These are phyloP conservation scores for Anaspis maculata DNA, from an alignment of 2,888 invertebrate species.

Conservation along the genomic window DNA sequence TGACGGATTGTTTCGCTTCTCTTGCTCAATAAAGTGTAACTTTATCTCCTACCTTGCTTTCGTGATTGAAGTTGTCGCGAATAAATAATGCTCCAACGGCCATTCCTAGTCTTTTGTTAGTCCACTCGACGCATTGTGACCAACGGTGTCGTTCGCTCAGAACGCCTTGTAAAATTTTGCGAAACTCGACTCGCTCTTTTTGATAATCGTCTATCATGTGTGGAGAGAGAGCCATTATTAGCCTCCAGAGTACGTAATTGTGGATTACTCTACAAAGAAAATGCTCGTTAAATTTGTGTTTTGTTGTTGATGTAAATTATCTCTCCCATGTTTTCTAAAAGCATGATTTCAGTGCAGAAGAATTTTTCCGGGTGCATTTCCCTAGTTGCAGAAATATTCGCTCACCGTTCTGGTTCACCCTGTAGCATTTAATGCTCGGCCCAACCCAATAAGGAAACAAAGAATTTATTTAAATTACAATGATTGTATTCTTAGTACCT, in stretches of 20 bases:
- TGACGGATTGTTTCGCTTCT: no score
- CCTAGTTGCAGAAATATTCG: no score
- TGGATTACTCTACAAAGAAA: conserved; percentile 52
- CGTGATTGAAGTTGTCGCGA: conserved; percentile 73
- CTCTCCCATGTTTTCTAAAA: not conserved
- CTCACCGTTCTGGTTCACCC: no score
- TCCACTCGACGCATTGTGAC: conserved; percentile 68
- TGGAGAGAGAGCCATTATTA: conserved; percentile 66
- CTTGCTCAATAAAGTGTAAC: not conserved
- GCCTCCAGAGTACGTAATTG: conserved; percentile 70
- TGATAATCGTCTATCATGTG: conserved; percentile 74
- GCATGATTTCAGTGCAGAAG: not conserved
- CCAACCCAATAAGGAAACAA: no score
- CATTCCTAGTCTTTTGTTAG: conserved; percentile 79
- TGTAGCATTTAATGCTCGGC: no score
- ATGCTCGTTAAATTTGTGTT: not conserved
- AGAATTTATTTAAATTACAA: no score
- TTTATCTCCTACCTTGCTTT: conserved; percentile 54
- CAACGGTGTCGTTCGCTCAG: conserved; percentile 66
- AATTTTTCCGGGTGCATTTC: not conserved
- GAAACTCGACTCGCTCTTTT: conserved; percentile 63
- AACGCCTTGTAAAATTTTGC: conserved; percentile 66
- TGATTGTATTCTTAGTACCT: no score
- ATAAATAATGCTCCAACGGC: conserved; percentile 82
- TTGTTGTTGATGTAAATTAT: no score